These are phyloP conservation scores for Hybos culiciformis DNA, from an alignment of 2,888 invertebrate genomes.

Conservation along the genomic window DNA sequence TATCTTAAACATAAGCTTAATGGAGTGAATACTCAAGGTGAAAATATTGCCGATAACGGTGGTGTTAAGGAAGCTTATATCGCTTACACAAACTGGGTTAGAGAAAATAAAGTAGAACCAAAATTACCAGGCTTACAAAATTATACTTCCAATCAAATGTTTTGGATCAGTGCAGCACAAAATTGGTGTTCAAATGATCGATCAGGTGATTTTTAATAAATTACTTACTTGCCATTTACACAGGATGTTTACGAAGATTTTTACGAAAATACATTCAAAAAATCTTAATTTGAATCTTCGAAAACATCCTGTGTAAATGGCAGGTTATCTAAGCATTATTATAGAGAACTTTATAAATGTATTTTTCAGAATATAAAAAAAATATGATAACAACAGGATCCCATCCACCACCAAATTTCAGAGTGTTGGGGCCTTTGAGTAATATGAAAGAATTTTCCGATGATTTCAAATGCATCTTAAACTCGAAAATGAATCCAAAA, in stretches of 20 bases:
- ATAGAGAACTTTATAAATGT: no score
- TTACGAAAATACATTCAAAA: no score
- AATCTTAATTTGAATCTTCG: no score
- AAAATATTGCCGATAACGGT: constrained; percentile 12
- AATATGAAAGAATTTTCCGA: constrained; percentile 3
- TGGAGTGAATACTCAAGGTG: constrained; percentile 8
- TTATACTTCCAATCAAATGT: constrained; percentile 7
- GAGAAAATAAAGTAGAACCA: constrained; percentile 5
- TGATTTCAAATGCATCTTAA: constrained; percentile 1
- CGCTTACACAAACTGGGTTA: constrained; percentile 7
- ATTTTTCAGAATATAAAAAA: neutral
- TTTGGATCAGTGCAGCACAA: constrained; percentile 9
- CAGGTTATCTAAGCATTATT: no score
- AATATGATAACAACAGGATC: neutral
- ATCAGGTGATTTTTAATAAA: no score
- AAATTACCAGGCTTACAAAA: constrained; percentile 9
- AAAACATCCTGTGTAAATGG: no score
- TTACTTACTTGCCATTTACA: no score
- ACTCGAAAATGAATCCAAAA: constrained; percentile 6
- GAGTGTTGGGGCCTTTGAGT: constrained; percentile 7
- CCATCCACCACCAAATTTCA: constrained; percentile 4
- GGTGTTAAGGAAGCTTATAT: constrained; percentile 9
- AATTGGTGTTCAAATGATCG: constrained; percentile 5
- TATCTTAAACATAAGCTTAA: constrained; percentile 8
- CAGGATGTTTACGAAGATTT: no score